Base-by-base conservation (phyloP, 2,797 vertebrate species). In the Denticeps clupeoides region DNA sequence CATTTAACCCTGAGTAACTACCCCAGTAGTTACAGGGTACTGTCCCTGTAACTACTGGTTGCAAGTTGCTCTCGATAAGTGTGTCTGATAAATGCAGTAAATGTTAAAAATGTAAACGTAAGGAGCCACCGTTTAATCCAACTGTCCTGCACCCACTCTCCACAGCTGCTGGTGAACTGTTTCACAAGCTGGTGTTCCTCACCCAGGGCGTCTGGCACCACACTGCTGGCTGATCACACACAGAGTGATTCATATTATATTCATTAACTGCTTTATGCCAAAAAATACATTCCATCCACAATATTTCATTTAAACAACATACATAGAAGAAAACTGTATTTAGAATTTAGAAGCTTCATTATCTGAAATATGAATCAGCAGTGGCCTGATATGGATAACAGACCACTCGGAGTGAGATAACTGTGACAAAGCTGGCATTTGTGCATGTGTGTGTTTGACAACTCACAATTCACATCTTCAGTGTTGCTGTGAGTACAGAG, bases 391-490 rank as follows among this genome's bases (percentile, higher is more conserved):
- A n/a, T n/a, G n/a, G n/a, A n/a, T n/a, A n/a, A n/a, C n/a, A 6
- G 2, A 10, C n/a, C n/a, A 7, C 7, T 3, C 2, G 3, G 9
- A n/a, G 22, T 21, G 5, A 31, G 4, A n/a, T n/a, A n/a, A n/a
- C 22, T 23, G 22, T 23, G 3, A 5, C 32, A 18, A 7, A 18
- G 13, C 18, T 15, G 37, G 33, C 37, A 33, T 37, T 33, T 19
- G 8, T 4, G 13, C 3, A 16, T 13, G 21, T 9, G 1, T 7
- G 19, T 29, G 2, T 1, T 5, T 7, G 32, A 5, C 33, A 24
- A 58, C 87, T 85, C 64, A 93, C 90, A 50, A 0, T 50, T 48
- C 24, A 78, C 33, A 3, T 69, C 59, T 1, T 76, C 68, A 7
- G 53, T 9, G 1, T 59, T 59, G 1, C 61, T 19, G 0, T 72